Percentiles rank a stretch among this genome's conserved stretches.
Conservation (phyloP, 2,113 vertebrate species). For the Eulacestoma nigropectus region DNA sequence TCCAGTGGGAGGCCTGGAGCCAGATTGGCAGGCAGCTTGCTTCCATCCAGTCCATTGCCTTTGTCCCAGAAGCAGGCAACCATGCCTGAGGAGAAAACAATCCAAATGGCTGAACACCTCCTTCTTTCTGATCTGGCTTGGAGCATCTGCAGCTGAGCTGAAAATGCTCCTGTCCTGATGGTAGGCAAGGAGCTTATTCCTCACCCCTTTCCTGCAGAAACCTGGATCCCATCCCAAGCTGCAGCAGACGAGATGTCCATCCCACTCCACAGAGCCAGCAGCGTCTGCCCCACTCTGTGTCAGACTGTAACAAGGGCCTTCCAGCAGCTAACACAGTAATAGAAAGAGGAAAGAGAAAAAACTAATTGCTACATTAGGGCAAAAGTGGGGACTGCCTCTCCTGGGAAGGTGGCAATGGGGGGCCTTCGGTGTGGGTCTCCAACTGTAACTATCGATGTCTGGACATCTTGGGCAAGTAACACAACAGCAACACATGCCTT, state of each 20-base stretch:
- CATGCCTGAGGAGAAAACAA: background rate
- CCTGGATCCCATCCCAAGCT: background rate
- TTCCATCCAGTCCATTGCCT: background rate
- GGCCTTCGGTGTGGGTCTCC: background rate
- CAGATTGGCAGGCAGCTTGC: background rate
- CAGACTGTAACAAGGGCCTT: background rate
- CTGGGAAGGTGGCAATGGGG: background rate
- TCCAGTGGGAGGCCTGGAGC: background rate
- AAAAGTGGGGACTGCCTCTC: background rate
- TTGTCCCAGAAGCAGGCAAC: background rate
- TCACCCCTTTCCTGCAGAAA: background rate
- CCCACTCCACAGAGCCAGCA: background rate
- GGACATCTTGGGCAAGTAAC: background rate
- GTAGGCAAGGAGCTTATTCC: background rate
- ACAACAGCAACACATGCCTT: background rate
- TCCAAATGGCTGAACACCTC: rapidly evolving
- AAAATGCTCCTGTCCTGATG: background rate
- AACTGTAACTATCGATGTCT: background rate
- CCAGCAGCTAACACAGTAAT: background rate
- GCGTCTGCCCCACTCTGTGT: background rate
- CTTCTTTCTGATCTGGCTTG: background rate
- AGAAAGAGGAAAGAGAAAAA: background rate
- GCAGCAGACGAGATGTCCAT: background rate
- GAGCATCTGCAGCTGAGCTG: background rate
- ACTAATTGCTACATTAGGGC: background rate